phyloP scores from a whole-genome alignment of 2,888 invertebrate genomes.

The Chrysolina oricalcia region DNA sequence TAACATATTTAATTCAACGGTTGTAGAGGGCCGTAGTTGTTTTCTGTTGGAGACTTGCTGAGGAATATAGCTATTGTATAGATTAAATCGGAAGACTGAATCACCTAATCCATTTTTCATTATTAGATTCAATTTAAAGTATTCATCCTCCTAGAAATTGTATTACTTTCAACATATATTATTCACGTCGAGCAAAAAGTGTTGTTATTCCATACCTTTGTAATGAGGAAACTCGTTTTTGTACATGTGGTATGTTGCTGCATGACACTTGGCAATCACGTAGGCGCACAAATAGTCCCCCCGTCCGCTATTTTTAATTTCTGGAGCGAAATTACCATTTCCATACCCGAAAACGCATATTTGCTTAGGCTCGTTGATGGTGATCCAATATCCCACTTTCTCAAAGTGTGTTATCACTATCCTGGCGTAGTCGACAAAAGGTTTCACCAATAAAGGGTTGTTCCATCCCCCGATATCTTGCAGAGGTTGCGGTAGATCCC shows the following conservation, averaged over 20 bases:
- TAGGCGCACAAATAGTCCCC: slow-evolving; percentile 79
- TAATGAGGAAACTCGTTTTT: slow-evolving; percentile 70
- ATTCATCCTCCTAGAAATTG: too few relatives aligned
- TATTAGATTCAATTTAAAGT: too few relatives aligned
- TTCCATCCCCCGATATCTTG: slow-evolving; percentile 78
- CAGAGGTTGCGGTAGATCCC: slow-evolving; percentile 59
- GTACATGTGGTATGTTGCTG: slow-evolving; percentile 78
- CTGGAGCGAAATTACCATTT: slow-evolving; percentile 73
- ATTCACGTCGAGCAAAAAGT: too few relatives aligned
- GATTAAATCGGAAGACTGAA: too few relatives aligned
- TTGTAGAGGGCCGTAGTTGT: too few relatives aligned
- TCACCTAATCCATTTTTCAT: too few relatives aligned
- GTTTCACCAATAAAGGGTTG: slow-evolving; percentile 75
- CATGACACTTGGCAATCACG: slow-evolving; percentile 79
- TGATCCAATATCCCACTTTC: slow-evolving; percentile 58
- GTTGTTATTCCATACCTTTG: slow-evolving; percentile 48
- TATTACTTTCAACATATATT: too few relatives aligned
- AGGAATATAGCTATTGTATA: too few relatives aligned
- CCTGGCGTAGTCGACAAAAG: slow-evolving; percentile 76
- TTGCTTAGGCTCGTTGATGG: slow-evolving; percentile 36
- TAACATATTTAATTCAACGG: too few relatives aligned
- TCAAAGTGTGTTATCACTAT: slow-evolving; percentile 72
- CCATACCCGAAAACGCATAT: slow-evolving; percentile 63
- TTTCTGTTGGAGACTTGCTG: too few relatives aligned
- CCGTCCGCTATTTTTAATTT: slow-evolving; percentile 74